These are phyloP conservation scores for Protodeltote pygarga DNA, from an alignment of 2,888 invertebrate genomes.

Conservation along the genomic window DNA sequence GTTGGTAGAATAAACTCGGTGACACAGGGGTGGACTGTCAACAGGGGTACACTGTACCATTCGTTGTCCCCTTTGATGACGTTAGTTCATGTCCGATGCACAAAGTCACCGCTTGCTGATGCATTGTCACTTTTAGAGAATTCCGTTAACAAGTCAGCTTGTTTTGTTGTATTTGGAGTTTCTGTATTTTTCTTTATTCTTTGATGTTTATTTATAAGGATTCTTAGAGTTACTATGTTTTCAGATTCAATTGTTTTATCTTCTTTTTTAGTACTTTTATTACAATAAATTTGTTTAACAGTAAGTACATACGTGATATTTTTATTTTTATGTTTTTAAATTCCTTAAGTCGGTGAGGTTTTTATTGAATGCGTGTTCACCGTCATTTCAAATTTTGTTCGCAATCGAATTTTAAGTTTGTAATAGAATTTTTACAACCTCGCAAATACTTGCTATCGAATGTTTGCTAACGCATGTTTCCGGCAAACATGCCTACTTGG, in stretches of 20 bases:
- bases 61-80: constrained; percentile 70
- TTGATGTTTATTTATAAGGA: constrained; percentile 41
- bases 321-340: too few species aligned
- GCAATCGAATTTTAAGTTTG: too few species aligned
- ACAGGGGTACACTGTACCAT: constrained; percentile 59
- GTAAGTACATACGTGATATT: too few species aligned
- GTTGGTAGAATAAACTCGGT: constrained; percentile 67
- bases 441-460: too few species aligned
- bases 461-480: too few species aligned
- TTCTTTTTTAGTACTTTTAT: constrained; percentile 9
- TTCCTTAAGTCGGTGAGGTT: too few species aligned
- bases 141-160: constrained; percentile 56
- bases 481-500: too few species aligned
- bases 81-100: constrained; percentile 73
- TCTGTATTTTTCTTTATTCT: constrained; percentile 39
- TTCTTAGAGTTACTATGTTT: constrained; percentile 28
- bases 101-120: constrained; percentile 62
- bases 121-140: constrained; percentile 63
- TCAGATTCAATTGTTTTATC: constrained; percentile 32
- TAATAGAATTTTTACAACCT: too few species aligned
- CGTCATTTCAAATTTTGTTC: too few species aligned
- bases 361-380: too few species aligned
- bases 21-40: constrained; percentile 64
- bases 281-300: constrained; percentile 23
- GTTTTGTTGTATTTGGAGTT: constrained; percentile 14